Base-by-base conservation (phyloP, 2,113 vertebrate genomes). In the Anthoscopus minutus region DNA sequence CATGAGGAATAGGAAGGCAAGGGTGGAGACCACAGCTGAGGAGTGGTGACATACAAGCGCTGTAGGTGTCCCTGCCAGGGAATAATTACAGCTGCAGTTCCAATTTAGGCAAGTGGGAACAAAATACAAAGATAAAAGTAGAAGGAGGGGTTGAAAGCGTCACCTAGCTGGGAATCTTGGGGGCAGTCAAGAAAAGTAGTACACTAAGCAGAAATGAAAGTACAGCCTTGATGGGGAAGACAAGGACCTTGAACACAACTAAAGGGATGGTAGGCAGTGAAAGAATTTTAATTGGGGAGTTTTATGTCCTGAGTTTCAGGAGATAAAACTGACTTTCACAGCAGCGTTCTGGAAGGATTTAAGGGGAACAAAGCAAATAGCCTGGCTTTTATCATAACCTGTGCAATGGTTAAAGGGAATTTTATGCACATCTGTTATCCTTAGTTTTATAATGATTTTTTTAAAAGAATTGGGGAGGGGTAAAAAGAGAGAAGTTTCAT, bases 211-310 rank as follows among this genome's bases (percentile, higher is more conserved):
- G 79, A 94, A 94, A 95, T 73, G 37, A 96, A 95, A 95, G 94
- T 15, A 50, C 5, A 77, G 78, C 62, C 84, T 66, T 76, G 45
- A 69, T 94, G 40, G 50, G 47, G 42, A 91, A 91, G 94, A 96
- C 66, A 85, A 89, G 62, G 74, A 69, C 78, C 70, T 86, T 89
- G 71, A 96, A 88, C 74, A 74, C 1, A 5, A 73, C 79, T 81
- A 95, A 96, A 82, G 38, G 50, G 71, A 86, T 69, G 11, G 71
- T 89, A 95, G 74, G 73, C 58, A 77, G 64, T 44, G 93, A 74
- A 82, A 94, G 48, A 92, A 93, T 91, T 94, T 95, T 96, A 96
- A 96, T 95, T 96, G 95, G 74, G 35, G 44, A 88, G 44, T 86
- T 89, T 96, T 58, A 58, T 86, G 71, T 74, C n/a, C 67, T 92